phyloP scores from a whole-genome alignment of 2,113 vertebrate genomes.

The Lophochroa leadbeateri region DNA sequence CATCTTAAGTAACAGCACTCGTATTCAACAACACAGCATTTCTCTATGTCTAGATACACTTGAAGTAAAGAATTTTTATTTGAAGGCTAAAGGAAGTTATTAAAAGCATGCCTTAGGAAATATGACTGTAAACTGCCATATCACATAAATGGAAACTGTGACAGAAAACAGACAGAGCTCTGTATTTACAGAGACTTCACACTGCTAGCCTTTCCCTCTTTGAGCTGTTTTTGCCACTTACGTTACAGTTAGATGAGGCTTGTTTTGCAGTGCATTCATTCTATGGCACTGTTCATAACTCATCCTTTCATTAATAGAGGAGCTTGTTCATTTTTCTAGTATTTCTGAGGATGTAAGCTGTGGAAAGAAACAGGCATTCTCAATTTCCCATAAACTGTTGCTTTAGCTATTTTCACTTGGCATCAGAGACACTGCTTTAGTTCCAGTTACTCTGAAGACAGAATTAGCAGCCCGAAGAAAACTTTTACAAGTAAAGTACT shows the following conservation, averaged over 20 bases:
- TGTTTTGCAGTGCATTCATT: neutral
- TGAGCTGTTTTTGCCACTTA: neutral
- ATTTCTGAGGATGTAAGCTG: conserved; percentile 2
- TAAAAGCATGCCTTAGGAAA: neutral
- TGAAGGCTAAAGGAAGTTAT: neutral
- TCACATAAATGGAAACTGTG: conserved; percentile 16
- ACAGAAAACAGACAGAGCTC: neutral
- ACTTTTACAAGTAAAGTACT: conserved; percentile 32
- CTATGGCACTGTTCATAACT: neutral
- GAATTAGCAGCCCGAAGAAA: conserved; percentile 45
- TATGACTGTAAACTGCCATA: neutral
- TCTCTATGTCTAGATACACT: neutral
- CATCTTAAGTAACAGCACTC: neutral
- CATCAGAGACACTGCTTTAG: neutral
- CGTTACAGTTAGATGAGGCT: neutral
- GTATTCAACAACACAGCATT: neutral
- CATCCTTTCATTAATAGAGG: neutral
- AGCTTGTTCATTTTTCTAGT: neutral
- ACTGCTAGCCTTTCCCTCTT: neutral
- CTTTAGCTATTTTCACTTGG: conserved; percentile 32
- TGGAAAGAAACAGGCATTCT: neutral
- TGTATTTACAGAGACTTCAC: neutral
- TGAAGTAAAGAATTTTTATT: neutral
- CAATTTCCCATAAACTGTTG: neutral
- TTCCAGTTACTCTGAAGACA: conserved; percentile 44